These are phyloP conservation scores for Rhabdomys pumilio DNA, from an alignment of 2,797 vertebrate genomes.

Conservation along the genomic window DNA sequence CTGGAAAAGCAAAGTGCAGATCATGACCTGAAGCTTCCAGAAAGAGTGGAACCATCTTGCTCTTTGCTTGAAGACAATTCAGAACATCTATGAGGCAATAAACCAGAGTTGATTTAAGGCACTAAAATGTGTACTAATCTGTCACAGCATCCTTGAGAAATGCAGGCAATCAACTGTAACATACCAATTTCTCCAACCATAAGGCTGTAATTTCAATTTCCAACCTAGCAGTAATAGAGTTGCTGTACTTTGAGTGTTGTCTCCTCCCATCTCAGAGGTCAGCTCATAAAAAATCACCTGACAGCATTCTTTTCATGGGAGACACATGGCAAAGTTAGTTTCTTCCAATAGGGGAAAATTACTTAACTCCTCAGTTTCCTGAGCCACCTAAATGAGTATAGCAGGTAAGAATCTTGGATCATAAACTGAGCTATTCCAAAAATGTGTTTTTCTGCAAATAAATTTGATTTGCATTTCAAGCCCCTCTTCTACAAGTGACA, in stretches of 20 bases:
- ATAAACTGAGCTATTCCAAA: conserved; percentile 47
- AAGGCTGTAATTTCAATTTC: neutral
- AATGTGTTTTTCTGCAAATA: neutral
- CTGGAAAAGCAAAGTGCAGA: neutral
- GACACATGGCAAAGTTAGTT: conserved; percentile 39
- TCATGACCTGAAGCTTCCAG: neutral
- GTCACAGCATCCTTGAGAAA: neutral
- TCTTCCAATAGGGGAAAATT: conserved; percentile 26
- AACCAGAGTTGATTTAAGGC: neutral
- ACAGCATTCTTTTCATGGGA: conserved; percentile 26
- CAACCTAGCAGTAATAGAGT: neutral
- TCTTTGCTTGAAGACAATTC: neutral
- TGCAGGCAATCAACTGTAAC: neutral
- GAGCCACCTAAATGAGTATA: conserved; percentile 34
- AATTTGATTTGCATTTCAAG: conserved; percentile 3
- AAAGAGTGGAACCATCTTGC: neutral
- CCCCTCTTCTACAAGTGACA: neutral
- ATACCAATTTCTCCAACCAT: neutral
- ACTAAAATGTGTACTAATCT: neutral
- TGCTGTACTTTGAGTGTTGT: neutral
- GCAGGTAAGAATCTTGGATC: conserved; percentile 33
- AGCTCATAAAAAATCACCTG: conserved; percentile 38
- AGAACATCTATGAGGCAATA: neutral
- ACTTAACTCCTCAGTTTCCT: conserved; percentile 59
- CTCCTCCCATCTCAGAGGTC: neutral